A percentile compares a stretch with the other conserved stretches of the same genome.
phyloP scores from a whole-genome alignment of 1,140 invertebrate species.

The Homalodisca vitripennis region DNA sequence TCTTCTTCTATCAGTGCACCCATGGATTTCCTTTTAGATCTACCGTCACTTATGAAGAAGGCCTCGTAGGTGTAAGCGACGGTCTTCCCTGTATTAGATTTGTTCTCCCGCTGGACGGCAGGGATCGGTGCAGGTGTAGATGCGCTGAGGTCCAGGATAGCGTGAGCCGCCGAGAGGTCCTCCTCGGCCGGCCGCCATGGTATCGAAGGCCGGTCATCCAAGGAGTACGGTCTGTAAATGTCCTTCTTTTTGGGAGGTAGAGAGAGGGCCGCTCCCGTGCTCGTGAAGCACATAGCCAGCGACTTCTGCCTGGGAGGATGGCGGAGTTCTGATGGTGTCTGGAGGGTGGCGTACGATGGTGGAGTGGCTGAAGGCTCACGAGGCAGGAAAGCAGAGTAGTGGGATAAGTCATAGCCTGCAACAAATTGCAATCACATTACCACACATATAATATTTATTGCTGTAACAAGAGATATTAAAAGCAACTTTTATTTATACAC shows the following conservation, averaged over 20 bases:
- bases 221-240: slow-evolving; percentile 80
- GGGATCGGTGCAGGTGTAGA: slow-evolving; percentile 63
- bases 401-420: slow-evolving; percentile 51
- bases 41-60: slow-evolving; percentile 91
- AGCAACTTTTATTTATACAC: too few species aligned
- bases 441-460: too few species aligned
- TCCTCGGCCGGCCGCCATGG: slow-evolving; percentile 52
- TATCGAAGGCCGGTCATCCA: slow-evolving; percentile 60
- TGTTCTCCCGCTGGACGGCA: slow-evolving; percentile 4
- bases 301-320: slow-evolving; percentile 51
- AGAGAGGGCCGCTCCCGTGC: slow-evolving; percentile 74
- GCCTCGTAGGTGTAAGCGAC: slow-evolving; percentile 90
- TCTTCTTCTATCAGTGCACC: not conserved
- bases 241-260: slow-evolving; percentile 85
- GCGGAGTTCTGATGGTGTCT: slow-evolving; percentile 47
- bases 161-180: slow-evolving; percentile 79
- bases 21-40: slow-evolving; percentile 64
- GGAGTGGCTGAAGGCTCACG: slow-evolving; percentile 36
- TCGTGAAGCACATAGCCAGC: slow-evolving; percentile 76
- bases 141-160: slow-evolving; percentile 81
- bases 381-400: slow-evolving; percentile 43
- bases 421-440: slow-evolving; percentile 40
- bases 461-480: too few species aligned
- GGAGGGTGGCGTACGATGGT: slow-evolving; percentile 64
- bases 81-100: slow-evolving; percentile 60